Base-by-base conservation (phyloP, 2,113 vertebrate genomes). In the Mesoclemmys tuberculata region DNA sequence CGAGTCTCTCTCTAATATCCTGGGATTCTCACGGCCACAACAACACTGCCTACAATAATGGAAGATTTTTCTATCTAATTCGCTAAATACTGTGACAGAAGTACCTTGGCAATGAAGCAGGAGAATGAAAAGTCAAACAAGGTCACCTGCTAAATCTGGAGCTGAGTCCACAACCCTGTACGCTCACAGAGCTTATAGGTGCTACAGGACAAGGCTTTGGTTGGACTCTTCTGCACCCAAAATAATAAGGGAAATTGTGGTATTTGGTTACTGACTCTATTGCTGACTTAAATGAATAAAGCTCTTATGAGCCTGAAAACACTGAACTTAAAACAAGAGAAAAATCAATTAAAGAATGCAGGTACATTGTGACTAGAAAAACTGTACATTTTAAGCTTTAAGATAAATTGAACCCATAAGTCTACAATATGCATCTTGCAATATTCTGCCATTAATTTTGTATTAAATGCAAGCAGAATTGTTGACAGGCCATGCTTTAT, bases 31-130 rank as follows among this genome's bases (percentile, higher is more conserved):
- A 61, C 2, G 29, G 27, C 56, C 29, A 61, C 10, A 68, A 16
- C 61, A 64, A 68, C 61, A 68, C 61, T 18, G 31, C 56, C 26
- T 58, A 1, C 16, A n/a, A 21, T 68, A n/a, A n/a, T n/a, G 35
- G 18, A 68, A 68, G 35, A 19, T 96, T 94, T 95, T 78, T 68
- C 18, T 93, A 78, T 92, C 90, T 96, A 93, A 95, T 85, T 87
- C 49, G 80, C 46, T 78, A 80, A 95, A 92, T 92, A 93, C 84
- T 64, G 46, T 83, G 90, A 90, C 75, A 61, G 78, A 94, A 90
- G 93, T 95, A 84, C 92, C 90, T 3, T 8, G 49, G 74, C 90
- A 86, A 89, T 96, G 88, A 82, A 93, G 88, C 71, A 94, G 87
- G 79, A 87, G 91, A 85, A 84, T 80, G 82, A 90, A 94, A 93